Base-by-base conservation (phyloP, 1,140 invertebrate genomes). In the Calliopsis andreniformis region DNA sequence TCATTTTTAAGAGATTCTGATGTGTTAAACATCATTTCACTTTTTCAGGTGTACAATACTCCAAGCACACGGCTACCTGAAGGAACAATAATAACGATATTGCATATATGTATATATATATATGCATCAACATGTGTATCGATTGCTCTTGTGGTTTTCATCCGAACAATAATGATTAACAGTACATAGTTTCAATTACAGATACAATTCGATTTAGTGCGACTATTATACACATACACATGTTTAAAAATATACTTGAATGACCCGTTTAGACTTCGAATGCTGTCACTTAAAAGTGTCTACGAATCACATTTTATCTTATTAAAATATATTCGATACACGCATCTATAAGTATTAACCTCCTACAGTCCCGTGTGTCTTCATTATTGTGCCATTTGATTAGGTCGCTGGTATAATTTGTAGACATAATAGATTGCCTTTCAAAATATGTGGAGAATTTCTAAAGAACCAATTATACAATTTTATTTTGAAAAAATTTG, bases 261-360 rank as follows among this genome's bases (percentile, higher is more conserved):
- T 14, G 47, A 71, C 35, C 53, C n/a, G n/a, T 67, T 45, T 45
- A 72, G 14, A 28, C 23, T 10, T 59, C 51, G 58, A 72, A 58
- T 63, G 32, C 61, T 53, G 30, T 47, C 51, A 35, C 42, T 53
- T 69, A 61, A 79, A 5, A 77, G 56, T 77, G 47, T 18, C 78
- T 68, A 80, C 42, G 70, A 77, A 67, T 61, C 75, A 71, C 75
- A 80, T 77, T 76, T 80, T 77, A 79, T 71, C 56, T 80, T 80
- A 77, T 64, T 77, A 80, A 76, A 80, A 80, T 76, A 68, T 68
- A 68, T 73, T 56, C 49, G 47, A 39, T 62, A 78, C 14, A 70
- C 67, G 16, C 66, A 55, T 67, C 23, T 61, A 47, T 58, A 58
- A 66, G 63, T 43, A 20, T 69, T 47, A 67, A 75, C 42, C 42